Evolutionary conservation across 2,888 invertebrate genomes (phyloP), one percentile per base, ranked within the genome.

Genomic region (Torymus tubicola): DNA sequence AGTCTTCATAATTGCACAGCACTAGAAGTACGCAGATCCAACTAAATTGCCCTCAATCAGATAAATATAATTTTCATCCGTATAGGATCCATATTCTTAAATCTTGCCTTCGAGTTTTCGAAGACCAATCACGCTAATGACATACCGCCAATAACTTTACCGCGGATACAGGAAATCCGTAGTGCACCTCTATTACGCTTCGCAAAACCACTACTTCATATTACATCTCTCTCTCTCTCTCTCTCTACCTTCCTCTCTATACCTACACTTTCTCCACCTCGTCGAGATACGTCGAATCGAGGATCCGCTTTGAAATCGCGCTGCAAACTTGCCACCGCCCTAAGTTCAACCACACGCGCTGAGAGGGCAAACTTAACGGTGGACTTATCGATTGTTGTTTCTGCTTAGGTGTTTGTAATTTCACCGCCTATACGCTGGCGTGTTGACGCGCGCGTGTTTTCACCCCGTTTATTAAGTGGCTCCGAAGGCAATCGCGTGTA

Each of bases 301-400:
- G 31, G 31, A 31, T 31, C 31, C 3, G 31, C 31, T 24, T 63
- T 53, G 72, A 65, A 64, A 55, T 65, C 18, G 31, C 31, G 31
- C 31, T 31, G 31, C 31, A 31, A 31, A 31, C 31, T 31, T 31
- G 31, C 31, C 31, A 31, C 31, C 31, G 31, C 31, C 31, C 4
- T 31, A 8, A 31, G 31, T 31, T 31, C 2, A 31, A 31, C 31
- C 31, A 2, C 31, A 0, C 31, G 31, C 31, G 31, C 4, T 1
- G 31, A 31, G 31, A 31, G 31, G 31, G 31, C 11, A 53, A 65
- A 63, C 55, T 73, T 42, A 14, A 18, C 24, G 31, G 63, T 13
- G 10, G 57, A 68, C 63, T 61, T 69, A 68, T 70, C 61, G 74
- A 80, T 74, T 80, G 70, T 60, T 31, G 69, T 58, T 74, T 73